These are phyloP conservation scores for Catajapyx aquilonaris DNA, from an alignment of 1,140 invertebrate species.

Conservation along the genomic window DNA sequence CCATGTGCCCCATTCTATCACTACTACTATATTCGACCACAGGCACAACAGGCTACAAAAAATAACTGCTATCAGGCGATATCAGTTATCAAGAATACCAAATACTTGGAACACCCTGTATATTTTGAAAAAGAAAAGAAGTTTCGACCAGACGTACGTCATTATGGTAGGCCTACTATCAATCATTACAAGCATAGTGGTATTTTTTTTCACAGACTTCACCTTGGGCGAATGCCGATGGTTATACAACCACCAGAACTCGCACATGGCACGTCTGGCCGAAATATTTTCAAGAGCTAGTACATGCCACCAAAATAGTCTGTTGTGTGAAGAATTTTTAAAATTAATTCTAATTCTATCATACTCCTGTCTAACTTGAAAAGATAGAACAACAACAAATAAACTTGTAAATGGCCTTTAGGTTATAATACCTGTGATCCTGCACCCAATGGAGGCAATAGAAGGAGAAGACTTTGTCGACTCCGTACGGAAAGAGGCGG, in stretches of 20 bases:
- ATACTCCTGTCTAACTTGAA: not conserved
- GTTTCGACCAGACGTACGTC: too few relatives aligned
- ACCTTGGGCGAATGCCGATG: too few relatives aligned
- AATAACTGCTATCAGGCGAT: too few relatives aligned
- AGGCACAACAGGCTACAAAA: not conserved
- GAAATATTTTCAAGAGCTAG: not conserved
- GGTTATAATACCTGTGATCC: conserved; percentile 32
- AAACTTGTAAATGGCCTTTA: not conserved
- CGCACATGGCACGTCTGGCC: not conserved
- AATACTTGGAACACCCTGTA: too few relatives aligned
- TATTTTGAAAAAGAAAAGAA: too few relatives aligned
- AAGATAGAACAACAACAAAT: not conserved
- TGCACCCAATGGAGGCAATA: conserved; percentile 66
- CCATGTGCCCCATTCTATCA: too few relatives aligned
- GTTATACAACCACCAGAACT: not conserved
- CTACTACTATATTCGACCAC: not conserved
- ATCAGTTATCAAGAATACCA: too few relatives aligned
- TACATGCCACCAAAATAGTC: not conserved
- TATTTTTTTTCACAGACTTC: too few relatives aligned
- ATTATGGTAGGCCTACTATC: too few relatives aligned
- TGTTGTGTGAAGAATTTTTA: not conserved
- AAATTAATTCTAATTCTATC: not conserved
- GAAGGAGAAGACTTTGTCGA: conserved; percentile 53
- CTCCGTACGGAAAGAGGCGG: too few relatives aligned
- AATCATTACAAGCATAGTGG: too few relatives aligned